A percentile compares a stretch with the other conserved stretches of the same genome.
Conservation (phyloP, 2,888 invertebrate genomes). For the Scrobipalpa costella region DNA sequence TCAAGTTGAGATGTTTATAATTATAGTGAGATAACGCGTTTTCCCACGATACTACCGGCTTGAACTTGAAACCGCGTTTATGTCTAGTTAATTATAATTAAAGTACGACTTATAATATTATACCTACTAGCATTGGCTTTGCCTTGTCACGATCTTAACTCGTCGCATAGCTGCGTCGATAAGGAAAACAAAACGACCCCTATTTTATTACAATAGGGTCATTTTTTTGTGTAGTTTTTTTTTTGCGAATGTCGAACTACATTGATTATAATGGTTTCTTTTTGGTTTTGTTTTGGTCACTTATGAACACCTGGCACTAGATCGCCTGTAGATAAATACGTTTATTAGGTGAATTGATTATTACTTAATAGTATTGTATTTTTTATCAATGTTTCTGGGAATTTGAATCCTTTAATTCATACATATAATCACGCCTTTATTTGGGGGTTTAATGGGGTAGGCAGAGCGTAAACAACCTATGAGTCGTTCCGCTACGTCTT, state of each 20-base stretch:
- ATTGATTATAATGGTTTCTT: neutral
- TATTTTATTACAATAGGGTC: slow-evolving; percentile 2
- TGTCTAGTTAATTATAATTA: slow-evolving; percentile 33
- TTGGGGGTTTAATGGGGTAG: too few relatives aligned
- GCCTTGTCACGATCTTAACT: slow-evolving; percentile 33
- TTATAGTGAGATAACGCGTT: slow-evolving; percentile 24
- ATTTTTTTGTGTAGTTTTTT: neutral
- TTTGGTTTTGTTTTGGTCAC: neutral
- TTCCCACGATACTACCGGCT: slow-evolving; percentile 34
- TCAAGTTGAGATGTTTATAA: slow-evolving; percentile 20
- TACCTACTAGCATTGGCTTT: slow-evolving; percentile 23
- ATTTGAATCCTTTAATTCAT: too few relatives aligned
- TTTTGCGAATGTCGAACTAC: slow-evolving; percentile 1
- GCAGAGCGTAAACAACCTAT: too few relatives aligned
- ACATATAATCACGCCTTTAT: too few relatives aligned
- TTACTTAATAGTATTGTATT: too few relatives aligned
- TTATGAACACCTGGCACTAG: neutral
- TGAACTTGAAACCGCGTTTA: slow-evolving; percentile 36
- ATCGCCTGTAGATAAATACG: neutral
- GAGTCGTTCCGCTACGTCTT: too few relatives aligned
- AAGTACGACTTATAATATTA: slow-evolving; percentile 29
- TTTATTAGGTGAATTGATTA: too few relatives aligned
- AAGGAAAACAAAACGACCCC: slow-evolving; percentile 16
- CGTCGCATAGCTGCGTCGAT: slow-evolving; percentile 15
- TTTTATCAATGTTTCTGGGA: too few relatives aligned